A percentile compares a stretch with the other conserved stretches of the same genome.
These are phyloP conservation scores for Periplaneta americana DNA, from an alignment of 1,140 invertebrate genomes.

Conservation along the genomic window DNA sequence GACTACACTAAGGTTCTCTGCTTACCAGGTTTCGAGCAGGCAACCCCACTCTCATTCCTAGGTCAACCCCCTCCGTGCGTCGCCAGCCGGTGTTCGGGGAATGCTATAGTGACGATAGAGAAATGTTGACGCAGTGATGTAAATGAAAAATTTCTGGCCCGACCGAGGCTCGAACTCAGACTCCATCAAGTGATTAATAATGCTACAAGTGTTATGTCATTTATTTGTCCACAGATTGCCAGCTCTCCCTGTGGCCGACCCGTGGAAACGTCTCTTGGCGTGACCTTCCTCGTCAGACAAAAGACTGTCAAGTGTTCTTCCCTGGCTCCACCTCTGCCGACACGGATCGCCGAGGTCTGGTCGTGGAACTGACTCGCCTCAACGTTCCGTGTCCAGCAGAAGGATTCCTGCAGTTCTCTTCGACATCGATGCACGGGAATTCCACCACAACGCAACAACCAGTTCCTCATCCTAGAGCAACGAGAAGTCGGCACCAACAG, in stretches of 20 bases:
- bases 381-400: conserved; percentile 53
- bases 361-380: conserved; percentile 51
- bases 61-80: too few species aligned
- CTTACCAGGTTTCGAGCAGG: too few species aligned
- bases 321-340: not conserved
- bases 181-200: too few species aligned
- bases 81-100: too few species aligned
- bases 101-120: too few species aligned
- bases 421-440: not conserved
- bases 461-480: not conserved
- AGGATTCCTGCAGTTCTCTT: conserved; percentile 46
- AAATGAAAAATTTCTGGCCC: too few species aligned
- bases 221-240: conserved; percentile 3
- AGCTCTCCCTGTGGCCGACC: conserved; percentile 11
- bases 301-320: conserved; percentile 9
- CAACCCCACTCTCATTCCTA: too few species aligned
- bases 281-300: not conserved
- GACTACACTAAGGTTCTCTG: too few species aligned
- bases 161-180: too few species aligned
- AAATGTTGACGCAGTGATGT: too few species aligned
- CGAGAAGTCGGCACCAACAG: conserved; percentile 21
- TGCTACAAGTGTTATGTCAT: not conserved
- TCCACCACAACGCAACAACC: conserved; percentile 9
- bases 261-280: conserved; percentile 11
- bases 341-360: conserved; percentile 28